Percentiles rank a stretch among this genome's conserved stretches.
Evolutionary conservation across 2,113 vertebrate species (phyloP).

Genomic region (Grallaria varia): DNA sequence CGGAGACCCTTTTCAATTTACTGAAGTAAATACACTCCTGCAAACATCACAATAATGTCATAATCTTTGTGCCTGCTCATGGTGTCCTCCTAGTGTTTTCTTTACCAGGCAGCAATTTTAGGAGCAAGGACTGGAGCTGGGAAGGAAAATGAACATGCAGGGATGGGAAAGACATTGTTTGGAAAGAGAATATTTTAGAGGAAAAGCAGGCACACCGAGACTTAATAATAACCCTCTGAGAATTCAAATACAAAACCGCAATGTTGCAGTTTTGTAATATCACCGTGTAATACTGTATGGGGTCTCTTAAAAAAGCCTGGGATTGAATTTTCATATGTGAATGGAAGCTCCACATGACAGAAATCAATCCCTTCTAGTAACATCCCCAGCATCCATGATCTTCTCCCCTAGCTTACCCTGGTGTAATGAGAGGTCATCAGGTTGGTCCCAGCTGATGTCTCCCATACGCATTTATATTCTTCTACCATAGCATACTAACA

Average conservation of each 20-base stretch:
- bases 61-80: background rate
- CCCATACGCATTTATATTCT: background rate
- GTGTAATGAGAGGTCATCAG: background rate
- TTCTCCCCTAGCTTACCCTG: background rate
- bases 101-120: background rate
- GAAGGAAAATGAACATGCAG: background rate
- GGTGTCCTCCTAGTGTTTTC: background rate
- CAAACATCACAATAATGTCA: background rate
- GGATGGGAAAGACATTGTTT: background rate
- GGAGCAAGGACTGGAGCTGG: background rate
- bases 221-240: background rate
- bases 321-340: background rate
- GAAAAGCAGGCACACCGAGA: accelerated
- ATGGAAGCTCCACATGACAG: background rate
- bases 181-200: background rate
- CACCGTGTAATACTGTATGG: background rate
- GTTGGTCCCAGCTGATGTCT: background rate
- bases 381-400: background rate
- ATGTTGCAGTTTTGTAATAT: background rate
- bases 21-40: background rate
- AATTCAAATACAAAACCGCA: background rate
- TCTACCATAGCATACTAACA: background rate
- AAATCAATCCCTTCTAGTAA: background rate
- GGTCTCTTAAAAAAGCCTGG: background rate
- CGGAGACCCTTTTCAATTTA: background rate